Conservation (phyloP, 2,888 invertebrate species). For the Drosophila longiperda region DNA sequence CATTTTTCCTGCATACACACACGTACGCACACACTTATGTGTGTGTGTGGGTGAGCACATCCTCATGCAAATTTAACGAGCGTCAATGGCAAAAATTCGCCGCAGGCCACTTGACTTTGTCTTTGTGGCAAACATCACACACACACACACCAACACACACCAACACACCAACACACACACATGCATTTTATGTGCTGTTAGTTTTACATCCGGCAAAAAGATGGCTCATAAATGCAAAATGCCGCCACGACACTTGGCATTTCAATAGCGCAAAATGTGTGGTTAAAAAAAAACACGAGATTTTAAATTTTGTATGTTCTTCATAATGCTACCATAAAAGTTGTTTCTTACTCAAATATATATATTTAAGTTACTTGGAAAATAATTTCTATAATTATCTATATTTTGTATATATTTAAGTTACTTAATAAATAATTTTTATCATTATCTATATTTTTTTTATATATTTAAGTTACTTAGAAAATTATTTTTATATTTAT, state of each 20-base stretch:
- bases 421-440: not conserved
- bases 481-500: not conserved
- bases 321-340: not conserved
- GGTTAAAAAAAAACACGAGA: constrained; percentile 7
- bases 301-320: constrained; percentile 25
- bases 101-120: constrained; percentile 68
- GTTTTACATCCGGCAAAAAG: constrained; percentile 60
- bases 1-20: constrained; percentile 25
- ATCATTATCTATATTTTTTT: no score
- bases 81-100: constrained; percentile 70
- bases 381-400: no score
- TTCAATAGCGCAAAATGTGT: constrained; percentile 48
- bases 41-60: constrained; percentile 30
- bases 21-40: not conserved
- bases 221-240: constrained; percentile 55
- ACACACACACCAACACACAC: constrained; percentile 11
- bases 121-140: constrained; percentile 61
- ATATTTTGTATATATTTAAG: not conserved
- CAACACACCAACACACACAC: constrained; percentile 15
- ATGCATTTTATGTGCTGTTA: constrained; percentile 48
- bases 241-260: constrained; percentile 58
- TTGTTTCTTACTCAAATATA: not conserved
- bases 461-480: not conserved
- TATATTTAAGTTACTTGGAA: not conserved
- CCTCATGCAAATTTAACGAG: constrained; percentile 81